Evolutionary conservation across 1,140 invertebrate species (phyloP).

Genomic region (Ostrea denselamellosa): DNA sequence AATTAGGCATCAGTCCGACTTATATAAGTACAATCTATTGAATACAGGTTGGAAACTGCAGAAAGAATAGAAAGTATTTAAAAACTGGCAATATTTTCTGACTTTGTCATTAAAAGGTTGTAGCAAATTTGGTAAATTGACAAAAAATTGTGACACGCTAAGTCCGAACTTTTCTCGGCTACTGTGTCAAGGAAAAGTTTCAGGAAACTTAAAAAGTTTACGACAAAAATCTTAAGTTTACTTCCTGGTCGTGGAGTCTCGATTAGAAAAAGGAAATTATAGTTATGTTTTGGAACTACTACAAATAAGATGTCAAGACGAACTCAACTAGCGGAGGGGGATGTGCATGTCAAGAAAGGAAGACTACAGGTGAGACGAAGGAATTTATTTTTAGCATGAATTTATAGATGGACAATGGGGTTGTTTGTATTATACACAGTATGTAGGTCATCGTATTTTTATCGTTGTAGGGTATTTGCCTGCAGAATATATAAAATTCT

Average conservation of each 20-base stretch:
- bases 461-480: no score
- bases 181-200: neutral
- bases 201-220: neutral
- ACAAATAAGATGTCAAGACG: neutral
- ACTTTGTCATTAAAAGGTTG: no score
- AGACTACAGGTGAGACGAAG: neutral
- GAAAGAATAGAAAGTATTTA: no score
- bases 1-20: no score
- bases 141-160: neutral
- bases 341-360: constrained; percentile 15
- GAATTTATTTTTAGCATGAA: no score
- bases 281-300: neutral
- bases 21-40: no score
- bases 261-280: constrained; percentile 16
- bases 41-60: no score
- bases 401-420: no score
- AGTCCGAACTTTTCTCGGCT: neutral
- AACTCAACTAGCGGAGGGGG: constrained; percentile 7
- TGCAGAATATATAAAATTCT: no score
- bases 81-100: no score
- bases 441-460: no score
- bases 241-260: neutral
- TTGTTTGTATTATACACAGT: no score
- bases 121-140: neutral
- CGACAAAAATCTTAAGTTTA: neutral